Evolutionary conservation across 1,140 invertebrate species (phyloP), one percentile per base, ranked within the genome.

Genomic region (Temnothorax longispinosus): DNA sequence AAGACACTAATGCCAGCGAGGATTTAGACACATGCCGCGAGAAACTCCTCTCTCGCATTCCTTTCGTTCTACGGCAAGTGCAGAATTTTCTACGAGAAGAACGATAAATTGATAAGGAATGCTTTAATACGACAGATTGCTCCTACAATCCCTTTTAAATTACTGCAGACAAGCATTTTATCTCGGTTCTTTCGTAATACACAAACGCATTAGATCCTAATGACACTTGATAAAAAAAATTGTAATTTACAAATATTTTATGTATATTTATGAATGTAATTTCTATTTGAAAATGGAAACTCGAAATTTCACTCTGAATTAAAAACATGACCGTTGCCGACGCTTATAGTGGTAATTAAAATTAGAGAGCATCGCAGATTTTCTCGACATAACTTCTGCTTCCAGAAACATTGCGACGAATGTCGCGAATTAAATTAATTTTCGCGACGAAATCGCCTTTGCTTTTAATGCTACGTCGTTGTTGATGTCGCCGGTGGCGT

Each of bases 81-180:
- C 27, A 60, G 21, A 72, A 74, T 74, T 82, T 60, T 35, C 41
- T 67, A 32, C 21, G 35, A 65, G 13, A 21, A 54, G 5, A 82
- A 13, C 80, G 27, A 82, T 72, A 72, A 72, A 82, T 72, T 81
- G n/a, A 81, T 69, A 69, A 44, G 52, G 44, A 81, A 81, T 56
- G 21, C 52, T 72, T 72, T 56, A 82, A 56, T 72, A 58, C 78
- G 38, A 72, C 18, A 27, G 44, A 35, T 82, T 74, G 44, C 32
- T 54, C 38, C 5, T 69, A n/a, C 15, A 56, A 32, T 18, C 8
- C 38, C 11, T 56, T 38, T 15, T 35, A 35, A 78, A 64, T 35
- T 38, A 47, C 44, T 38, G 27, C 27, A 27, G 32, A 78, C 60
- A 65, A 64, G 41, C 32, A 77, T 78, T 38, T 65, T 38, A 47